Percentiles rank a stretch among this genome's conserved stretches.
Evolutionary conservation across 1,140 invertebrate species (phyloP).

Genomic region (Lineus longissimus): DNA sequence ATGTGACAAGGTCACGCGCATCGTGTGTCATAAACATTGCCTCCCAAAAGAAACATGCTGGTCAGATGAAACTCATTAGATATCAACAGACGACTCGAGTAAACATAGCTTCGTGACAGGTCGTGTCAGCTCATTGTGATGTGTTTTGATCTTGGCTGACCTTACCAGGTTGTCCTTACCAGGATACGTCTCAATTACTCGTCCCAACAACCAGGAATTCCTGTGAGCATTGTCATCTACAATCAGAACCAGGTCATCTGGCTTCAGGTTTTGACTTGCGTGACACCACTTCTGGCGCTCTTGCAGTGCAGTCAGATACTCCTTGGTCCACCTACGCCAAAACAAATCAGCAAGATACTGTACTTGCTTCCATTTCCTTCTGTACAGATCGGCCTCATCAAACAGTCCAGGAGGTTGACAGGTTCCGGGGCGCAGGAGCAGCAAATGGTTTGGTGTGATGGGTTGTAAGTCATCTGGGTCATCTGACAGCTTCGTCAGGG

Average conservation of each 20-base stretch:
- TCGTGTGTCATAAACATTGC: no score
- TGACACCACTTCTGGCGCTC: conserved; percentile 13
- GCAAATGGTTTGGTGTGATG: conserved; percentile 8
- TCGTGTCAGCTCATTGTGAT: no score
- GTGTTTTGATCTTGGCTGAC: conserved; percentile 21
- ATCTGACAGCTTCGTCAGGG: not conserved
- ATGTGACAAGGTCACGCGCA: no score
- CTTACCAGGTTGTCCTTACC: conserved; percentile 15
- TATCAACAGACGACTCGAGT: no score
- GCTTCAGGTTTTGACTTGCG: conserved; percentile 6
- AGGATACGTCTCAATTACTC: conserved; percentile 7
- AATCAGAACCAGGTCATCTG: conserved; percentile 12
- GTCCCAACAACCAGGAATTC: conserved; percentile 9
- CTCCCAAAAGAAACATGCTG: no score
- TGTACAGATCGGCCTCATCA: not conserved
- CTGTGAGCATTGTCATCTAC: not conserved
- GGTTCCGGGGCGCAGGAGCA: not conserved
- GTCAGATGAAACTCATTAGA: no score
- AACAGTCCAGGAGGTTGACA: conserved; percentile 5
- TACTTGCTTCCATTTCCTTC: conserved; percentile 6
- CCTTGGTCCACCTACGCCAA: conserved; percentile 15
- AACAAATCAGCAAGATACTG: conserved; percentile 13
- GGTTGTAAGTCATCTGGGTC: not conserved
- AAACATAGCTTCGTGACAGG: no score
- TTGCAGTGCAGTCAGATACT: conserved; percentile 10